Evolutionary conservation across 2,113 vertebrate species (phyloP), one percentile per base, ranked within the genome.

Genomic region (Pangasianodon gigas): DNA sequence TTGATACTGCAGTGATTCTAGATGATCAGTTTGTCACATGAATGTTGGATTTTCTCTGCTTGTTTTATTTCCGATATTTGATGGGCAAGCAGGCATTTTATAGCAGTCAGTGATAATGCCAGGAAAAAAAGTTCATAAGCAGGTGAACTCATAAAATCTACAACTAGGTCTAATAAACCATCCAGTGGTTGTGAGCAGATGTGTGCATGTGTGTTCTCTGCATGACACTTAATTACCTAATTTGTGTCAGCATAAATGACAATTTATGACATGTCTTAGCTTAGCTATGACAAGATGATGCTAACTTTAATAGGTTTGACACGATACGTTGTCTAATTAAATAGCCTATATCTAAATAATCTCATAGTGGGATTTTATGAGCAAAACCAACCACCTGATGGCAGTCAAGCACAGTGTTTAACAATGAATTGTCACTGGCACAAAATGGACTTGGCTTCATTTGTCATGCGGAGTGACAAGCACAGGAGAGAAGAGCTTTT

Each of bases 341-440:
- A 54, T 54, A 81, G 13, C 48, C 48, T 48, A 54, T 54, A 81
- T 52, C 48, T 32, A n/a, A 81, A 54, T 56, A 82, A 56, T 37
- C 16, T 32, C 14, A 51, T 11, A 9, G 8, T 32, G 29, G 26
- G 32, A 79, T 60, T 69, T 46, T 56, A 84, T 32, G 10, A 41
- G 19, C 51, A 51, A 48, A 89, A 48, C 75, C 51, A n/a, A 89
- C 94, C 95, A 94, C 95, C 92, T 89, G 95, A 83, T 95, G 96
- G 95, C 94, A 95, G 94, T 86, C 71, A 88, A 93, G 94, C 90
- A 54, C 92, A 81, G 58, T 1, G 19, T 37, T 87, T 92, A 2
- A 37, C 37, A 62, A 41, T 62, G 13, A 87, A 87, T 85, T 29
- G 71, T 82, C 29, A 51, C 18, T 69, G 60, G 88, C 67, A 90